Evolutionary conservation across 2,888 invertebrate species (phyloP), one percentile per base, ranked within the genome.

Genomic region (Odontomyia ornata): DNA sequence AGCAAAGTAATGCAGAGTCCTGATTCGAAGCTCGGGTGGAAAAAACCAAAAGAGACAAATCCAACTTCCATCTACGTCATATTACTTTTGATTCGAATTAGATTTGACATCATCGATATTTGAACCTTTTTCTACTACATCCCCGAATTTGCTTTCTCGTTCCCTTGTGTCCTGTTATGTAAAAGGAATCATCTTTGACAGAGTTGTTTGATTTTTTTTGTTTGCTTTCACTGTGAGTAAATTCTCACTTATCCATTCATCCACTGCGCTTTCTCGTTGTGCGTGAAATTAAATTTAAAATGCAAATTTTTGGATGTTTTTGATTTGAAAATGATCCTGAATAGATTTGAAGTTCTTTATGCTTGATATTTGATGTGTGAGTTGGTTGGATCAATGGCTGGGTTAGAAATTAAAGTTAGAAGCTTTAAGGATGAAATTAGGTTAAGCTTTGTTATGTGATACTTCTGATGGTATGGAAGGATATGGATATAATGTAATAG

Each of bases 271-370:
- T 43, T 72, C 56, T 73, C 75, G 72, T 76, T 76, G 57, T 60
- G 30, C 57, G 57, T 57, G 47, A 82, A 85, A 85, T 85, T 84
- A 80, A 84, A 84, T 85, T 84, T 84, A 79, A 81, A 79, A 85
- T 85, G 84, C 82, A 85, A 85, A 85, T 84, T 79, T 78, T 72
- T n/a, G 78, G 76, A 78, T 80, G 65, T 79, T 79, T 82, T 80
- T 82, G 80, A 81, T 81, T 81, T 81, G 79, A 79, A 80, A 79
- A 30, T 57, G 67, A 77, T 80, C 73, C 77, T 73, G 77, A 78
- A 79, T 79, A 76, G 72, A 78, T 79, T 79, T 77, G 36, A 43
- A 64, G 1, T 27, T 60, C 56, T 18, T 75, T 62, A 23, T 18
- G 47, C 43, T 28, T 21, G 23, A 11, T 60, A 60, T 69, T 47